phyloP scores from a whole-genome alignment of 2,113 vertebrate species.

The Misgurnus anguillicaudatus region DNA sequence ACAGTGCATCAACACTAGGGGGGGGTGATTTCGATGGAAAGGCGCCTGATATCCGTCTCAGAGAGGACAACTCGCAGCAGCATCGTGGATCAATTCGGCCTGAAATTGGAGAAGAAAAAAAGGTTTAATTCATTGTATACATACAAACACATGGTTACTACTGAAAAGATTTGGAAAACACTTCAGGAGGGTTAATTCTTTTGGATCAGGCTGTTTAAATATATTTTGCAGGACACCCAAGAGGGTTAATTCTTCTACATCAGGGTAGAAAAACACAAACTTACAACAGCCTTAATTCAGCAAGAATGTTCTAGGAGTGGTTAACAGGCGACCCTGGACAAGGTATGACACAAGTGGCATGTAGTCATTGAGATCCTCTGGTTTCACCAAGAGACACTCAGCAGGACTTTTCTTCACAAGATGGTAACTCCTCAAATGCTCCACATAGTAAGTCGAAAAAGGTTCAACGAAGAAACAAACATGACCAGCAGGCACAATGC shows the following conservation, averaged over 20 bases:
- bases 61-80: neutral
- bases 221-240: no score
- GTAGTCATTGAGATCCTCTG: conserved; percentile 21
- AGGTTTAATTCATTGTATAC: neutral
- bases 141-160: conserved; percentile 6
- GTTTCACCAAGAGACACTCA: conserved; percentile 35
- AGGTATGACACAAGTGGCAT: no score
- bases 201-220: no score
- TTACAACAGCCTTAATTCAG: no score
- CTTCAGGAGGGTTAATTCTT: neutral
- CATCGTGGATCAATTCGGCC: no score
- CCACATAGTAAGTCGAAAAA: conserved; percentile 30
- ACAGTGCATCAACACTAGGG: conserved; percentile 28
- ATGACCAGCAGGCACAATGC: conserved; percentile 20
- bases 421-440: conserved; percentile 50
- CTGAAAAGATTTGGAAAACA: conserved; percentile 28
- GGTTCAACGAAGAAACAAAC: conserved; percentile 50
- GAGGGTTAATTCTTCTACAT: no score
- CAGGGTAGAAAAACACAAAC: no score
- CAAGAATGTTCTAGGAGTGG: no score
- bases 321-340: no score
- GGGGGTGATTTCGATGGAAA: conserved; percentile 39
- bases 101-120: no score
- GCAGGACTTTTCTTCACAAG: conserved; percentile 29
- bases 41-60: conserved; percentile 16